Evolutionary conservation across 2,113 vertebrate species (phyloP).

Genomic region (Petromus typicus): DNA sequence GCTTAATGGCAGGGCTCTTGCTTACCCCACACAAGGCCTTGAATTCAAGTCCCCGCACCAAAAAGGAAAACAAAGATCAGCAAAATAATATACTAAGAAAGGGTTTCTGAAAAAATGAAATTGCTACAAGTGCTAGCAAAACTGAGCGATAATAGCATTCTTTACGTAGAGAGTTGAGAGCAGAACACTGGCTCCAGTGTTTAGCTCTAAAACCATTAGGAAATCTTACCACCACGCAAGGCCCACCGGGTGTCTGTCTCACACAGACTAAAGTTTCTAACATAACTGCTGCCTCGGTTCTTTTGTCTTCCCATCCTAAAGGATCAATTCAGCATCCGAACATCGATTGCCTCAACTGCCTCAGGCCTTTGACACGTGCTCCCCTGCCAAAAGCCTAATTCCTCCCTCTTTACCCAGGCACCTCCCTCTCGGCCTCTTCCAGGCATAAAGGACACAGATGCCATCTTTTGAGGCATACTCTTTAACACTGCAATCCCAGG

Average conservation of each 20-base stretch:
- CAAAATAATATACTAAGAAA: conserved; percentile 15
- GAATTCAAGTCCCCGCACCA: not conserved
- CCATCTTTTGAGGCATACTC: not conserved
- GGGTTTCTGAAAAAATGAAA: not conserved
- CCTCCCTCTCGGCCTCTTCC: not conserved
- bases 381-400: not conserved
- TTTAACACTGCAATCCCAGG: not conserved
- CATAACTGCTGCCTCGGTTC: rapidly evolving
- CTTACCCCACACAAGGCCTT: not conserved
- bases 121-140: not conserved
- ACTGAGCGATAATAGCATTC: not conserved
- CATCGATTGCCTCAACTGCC: too few species aligned
- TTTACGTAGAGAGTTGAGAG: not conserved
- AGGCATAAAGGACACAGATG: not conserved
- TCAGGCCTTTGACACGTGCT: not conserved
- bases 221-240: not conserved
- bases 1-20: not conserved
- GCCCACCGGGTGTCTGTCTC: not conserved
- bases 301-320: not conserved
- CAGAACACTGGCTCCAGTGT: not conserved
- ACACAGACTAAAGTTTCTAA: not conserved
- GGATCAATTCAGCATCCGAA: not conserved
- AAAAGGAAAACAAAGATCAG: not conserved
- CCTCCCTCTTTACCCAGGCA: not conserved
- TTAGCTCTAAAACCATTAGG: not conserved